Base-by-base conservation (phyloP, 53 echinoderm and acorn worm species). In the Paelopatides confundens region DNA sequence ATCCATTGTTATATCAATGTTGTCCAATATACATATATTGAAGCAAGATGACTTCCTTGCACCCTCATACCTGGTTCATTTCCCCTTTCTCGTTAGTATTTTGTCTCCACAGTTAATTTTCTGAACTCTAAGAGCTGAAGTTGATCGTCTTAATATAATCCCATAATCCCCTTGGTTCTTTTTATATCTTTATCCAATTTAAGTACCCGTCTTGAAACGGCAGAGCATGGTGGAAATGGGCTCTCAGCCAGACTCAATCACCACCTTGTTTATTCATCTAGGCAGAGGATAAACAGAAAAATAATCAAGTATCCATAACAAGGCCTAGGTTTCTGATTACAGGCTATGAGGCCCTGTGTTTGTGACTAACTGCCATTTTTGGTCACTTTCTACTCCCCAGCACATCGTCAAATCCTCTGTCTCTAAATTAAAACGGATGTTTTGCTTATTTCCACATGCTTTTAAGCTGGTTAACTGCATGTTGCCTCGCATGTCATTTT, bases 391-490 rank as follows among this genome's bases (percentile, higher is more conserved):
- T 83, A 36, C 84, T 65, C 63, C n/a, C 36, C 63, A 39, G 84
- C 29, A 65, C 63, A 64, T 65, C 65, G 63, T 83, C 84, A 83
- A 65, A 83, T 65, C 63, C 84, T 64, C 84, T 65, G 84, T 83
- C 64, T 38, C 84, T 83, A 83, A 83, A 83, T 83, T 83, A 83
- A 65, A 64, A 83, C 65, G 84, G 84, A 83, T 83, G 84, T 83
- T 65, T 79, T 83, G 63, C 84, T 83, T 83, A 83, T 83, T 83
- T 83, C 84, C 35, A 83, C 84, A 83, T 83, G 84, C 84, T 83
- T 83, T 83, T 83, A 83, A 83, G 84, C 84, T 83, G 84, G 84
- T 83, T 83, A 83, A 63, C 63, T 65, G 84, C 63, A 83, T 83
- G 84, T 83, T 83, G 63, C 84, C 46, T 36, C 36, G 84, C 84